These are phyloP conservation scores for Anas platyrhynchos DNA, from an alignment of 2,113 vertebrate genomes.

Conservation along the genomic window DNA sequence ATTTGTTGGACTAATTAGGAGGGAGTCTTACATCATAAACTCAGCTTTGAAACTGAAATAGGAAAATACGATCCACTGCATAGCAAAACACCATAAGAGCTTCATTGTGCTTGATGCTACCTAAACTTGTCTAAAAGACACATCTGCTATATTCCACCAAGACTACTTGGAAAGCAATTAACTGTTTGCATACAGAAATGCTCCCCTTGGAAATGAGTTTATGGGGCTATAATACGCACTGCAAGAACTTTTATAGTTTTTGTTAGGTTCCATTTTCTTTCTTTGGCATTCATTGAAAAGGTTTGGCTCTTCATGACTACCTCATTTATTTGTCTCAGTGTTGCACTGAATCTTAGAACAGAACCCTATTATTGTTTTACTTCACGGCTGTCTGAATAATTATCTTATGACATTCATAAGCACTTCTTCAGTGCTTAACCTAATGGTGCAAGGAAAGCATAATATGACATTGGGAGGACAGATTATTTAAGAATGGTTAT, in stretches of 20 bases:
- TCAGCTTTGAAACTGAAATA: neutral
- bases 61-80: neutral
- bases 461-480: neutral
- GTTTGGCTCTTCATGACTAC: constrained; percentile 26
- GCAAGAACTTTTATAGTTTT: neutral
- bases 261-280: constrained; percentile 13
- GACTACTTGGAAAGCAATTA: constrained; percentile 31
- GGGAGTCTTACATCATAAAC: neutral
- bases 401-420: neutral
- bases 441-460: constrained; percentile 27
- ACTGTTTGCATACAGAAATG: constrained; percentile 2
- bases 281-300: constrained; percentile 9
- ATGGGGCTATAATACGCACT: neutral
- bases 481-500: constrained; percentile 16
- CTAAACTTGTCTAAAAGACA: neutral
- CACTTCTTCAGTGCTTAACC: neutral
- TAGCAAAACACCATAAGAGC: neutral
- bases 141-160: neutral
- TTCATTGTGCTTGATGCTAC: neutral
- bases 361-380: neutral
- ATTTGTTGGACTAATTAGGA: constrained; percentile 14
- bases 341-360: neutral
- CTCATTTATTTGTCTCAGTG: constrained; percentile 3
- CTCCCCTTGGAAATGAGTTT: constrained; percentile 7
- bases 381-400: constrained; percentile 17